Percentiles rank a stretch among this genome's conserved stretches.
Conservation (phyloP, 2,113 vertebrate genomes). For the Hydrolagus affinis region DNA sequence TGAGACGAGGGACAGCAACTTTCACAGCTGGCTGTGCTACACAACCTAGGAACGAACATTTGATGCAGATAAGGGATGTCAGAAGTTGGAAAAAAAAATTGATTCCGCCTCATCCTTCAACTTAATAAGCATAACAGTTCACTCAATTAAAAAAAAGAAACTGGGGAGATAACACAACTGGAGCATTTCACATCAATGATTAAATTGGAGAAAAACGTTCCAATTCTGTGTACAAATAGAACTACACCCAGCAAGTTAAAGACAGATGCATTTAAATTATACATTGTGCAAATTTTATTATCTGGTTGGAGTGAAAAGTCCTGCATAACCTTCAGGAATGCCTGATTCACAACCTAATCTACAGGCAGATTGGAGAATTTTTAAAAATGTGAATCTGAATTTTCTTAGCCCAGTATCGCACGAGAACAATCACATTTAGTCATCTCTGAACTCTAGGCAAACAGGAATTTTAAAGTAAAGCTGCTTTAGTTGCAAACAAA, state of each 20-base stretch:
- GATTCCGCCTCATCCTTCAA: not conserved
- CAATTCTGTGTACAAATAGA: not conserved
- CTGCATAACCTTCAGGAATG: too few species aligned
- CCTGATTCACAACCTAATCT: too few species aligned
- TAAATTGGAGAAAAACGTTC: not conserved
- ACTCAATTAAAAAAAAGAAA: not conserved
- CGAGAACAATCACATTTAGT: too few species aligned
- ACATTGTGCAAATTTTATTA: not conserved
- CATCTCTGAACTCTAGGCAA: too few species aligned
- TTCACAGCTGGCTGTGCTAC: not conserved
- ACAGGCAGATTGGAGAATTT: too few species aligned
- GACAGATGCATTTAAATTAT: not conserved
- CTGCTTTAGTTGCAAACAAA: too few species aligned
- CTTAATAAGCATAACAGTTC: not conserved
- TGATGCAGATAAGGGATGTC: not conserved
- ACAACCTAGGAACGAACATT: not conserved
- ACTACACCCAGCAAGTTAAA: not conserved
- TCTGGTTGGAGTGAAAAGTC: not conserved
- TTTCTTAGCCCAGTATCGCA: too few species aligned
- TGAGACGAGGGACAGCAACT: not conserved
- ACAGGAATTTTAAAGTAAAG: too few species aligned
- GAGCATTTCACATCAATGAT: not conserved
- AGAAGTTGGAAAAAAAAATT: not conserved
- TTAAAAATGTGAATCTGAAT: too few species aligned
- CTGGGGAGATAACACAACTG: not conserved